Conservation (phyloP, 2,797 vertebrate genomes). For the Rallus crepitans region DNA sequence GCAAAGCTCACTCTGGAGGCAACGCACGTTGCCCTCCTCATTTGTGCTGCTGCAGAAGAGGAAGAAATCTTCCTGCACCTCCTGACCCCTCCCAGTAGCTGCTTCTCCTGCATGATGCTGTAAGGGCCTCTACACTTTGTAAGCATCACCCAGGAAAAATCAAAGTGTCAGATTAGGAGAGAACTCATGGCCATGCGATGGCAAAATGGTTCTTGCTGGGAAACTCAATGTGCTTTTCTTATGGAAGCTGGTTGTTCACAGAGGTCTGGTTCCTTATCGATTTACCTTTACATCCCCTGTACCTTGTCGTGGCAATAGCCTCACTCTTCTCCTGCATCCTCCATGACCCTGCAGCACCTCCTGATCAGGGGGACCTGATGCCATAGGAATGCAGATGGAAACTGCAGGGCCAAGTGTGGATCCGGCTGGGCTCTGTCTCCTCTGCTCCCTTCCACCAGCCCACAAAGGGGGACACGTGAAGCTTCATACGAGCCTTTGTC, state of each 20-base stretch:
- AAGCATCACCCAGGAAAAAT: background rate
- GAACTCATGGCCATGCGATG: background rate
- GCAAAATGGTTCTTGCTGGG: background rate
- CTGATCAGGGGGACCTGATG: background rate
- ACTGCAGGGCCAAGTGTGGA: too few species aligned
- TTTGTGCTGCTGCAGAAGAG: background rate
- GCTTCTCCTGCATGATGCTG: background rate
- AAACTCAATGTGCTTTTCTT: background rate
- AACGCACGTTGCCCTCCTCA: background rate
- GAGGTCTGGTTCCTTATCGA: background rate
- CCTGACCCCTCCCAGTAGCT: background rate
- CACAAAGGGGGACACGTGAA: fast-evolving
- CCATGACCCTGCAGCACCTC: background rate
- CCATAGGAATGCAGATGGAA: background rate
- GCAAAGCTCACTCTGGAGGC: background rate
- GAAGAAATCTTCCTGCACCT: background rate
- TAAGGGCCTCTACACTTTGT: background rate
- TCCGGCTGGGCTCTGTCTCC: background rate
- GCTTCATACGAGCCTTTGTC: fast-evolving
- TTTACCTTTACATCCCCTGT: background rate
- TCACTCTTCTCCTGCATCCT: background rate
- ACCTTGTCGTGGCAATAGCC: background rate
- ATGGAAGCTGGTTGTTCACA: background rate
- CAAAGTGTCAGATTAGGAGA: background rate
- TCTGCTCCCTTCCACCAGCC: background rate